These are phyloP conservation scores for Euura lappo DNA, from an alignment of 1,140 invertebrate genomes.

Conservation along the genomic window DNA sequence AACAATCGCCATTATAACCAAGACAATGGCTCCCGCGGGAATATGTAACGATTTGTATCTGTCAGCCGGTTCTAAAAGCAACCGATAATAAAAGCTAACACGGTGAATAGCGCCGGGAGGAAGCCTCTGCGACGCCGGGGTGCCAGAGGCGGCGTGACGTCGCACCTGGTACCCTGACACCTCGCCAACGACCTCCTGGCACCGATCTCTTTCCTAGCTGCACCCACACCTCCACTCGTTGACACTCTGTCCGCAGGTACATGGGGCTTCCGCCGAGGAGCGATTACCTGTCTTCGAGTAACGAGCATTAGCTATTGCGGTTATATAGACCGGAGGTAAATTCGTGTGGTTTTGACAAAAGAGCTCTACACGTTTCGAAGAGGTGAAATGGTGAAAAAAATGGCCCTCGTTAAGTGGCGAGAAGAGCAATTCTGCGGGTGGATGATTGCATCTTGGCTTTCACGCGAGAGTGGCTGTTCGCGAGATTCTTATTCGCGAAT, in stretches of 20 bases:
- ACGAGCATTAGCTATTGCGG: background rate
- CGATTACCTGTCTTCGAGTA: background rate
- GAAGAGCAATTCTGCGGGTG: background rate
- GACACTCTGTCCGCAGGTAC: no score
- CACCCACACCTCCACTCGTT: background rate
- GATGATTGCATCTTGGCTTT: background rate
- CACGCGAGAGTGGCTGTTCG: background rate
- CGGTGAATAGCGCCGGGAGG: background rate
- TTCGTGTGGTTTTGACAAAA: no score
- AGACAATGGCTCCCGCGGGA: slow-evolving; percentile 3
- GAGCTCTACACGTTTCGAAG: no score
- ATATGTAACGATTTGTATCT: slow-evolving; percentile 15
- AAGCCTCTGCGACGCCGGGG: background rate
- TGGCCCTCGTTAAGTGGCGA: background rate
- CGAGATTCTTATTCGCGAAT: background rate
- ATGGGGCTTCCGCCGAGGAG: background rate
- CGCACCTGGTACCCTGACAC: slow-evolving; percentile 13
- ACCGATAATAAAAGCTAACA: slow-evolving; percentile 14
- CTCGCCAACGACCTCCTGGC: background rate
- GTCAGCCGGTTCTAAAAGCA: slow-evolving; percentile 13
- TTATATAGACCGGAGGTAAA: background rate
- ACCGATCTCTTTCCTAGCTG: background rate
- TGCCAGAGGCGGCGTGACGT: slow-evolving; percentile 1
- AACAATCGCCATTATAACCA: slow-evolving; percentile 12
- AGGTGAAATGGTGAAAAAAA: background rate